Evolutionary conservation across 2,888 invertebrate species (phyloP).

Genomic region (Deroplatys truncata): DNA sequence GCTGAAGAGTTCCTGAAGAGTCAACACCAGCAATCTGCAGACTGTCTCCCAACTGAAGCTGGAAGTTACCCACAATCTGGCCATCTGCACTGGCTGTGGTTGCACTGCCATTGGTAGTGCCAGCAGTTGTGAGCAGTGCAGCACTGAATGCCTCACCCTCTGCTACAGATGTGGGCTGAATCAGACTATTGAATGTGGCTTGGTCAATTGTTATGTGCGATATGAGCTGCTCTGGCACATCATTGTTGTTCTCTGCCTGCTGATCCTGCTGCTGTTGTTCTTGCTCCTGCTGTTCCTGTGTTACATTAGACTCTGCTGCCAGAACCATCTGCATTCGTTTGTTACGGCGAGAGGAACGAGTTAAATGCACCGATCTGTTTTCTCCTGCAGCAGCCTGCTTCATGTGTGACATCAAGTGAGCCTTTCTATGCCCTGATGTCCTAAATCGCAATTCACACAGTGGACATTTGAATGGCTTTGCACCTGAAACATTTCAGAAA

Average conservation of each 20-base stretch:
- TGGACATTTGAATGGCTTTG: constrained; percentile 57
- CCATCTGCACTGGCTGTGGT: constrained; percentile 30
- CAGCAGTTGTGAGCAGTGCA: not conserved
- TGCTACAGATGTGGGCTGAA: not conserved
- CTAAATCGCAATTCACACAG: constrained; percentile 59
- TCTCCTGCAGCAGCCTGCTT: not conserved
- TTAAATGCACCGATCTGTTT: not conserved
- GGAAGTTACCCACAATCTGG: constrained; percentile 41
- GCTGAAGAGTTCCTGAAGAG: constrained; percentile 28
- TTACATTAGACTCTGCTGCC: not conserved
- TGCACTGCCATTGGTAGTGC: constrained; percentile 35
- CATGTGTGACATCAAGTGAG: constrained; percentile 43
- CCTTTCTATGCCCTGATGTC: constrained; percentile 62
- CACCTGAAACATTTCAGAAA: constrained; percentile 41
- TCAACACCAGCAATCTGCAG: constrained; percentile 29
- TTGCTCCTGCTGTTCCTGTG: not conserved
- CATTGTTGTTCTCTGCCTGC: not conserved
- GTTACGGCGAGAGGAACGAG: not conserved
- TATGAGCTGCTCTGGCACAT: not conserved
- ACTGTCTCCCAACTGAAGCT: constrained; percentile 41
- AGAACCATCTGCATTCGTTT: not conserved
- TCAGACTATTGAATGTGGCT: not conserved
- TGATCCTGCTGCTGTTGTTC: not conserved
- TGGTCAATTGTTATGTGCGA: constrained; percentile 9
- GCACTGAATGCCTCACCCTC: constrained; percentile 2